Conservation (phyloP, 2,888 invertebrate genomes). For the Disparrhopalites patrizii region DNA sequence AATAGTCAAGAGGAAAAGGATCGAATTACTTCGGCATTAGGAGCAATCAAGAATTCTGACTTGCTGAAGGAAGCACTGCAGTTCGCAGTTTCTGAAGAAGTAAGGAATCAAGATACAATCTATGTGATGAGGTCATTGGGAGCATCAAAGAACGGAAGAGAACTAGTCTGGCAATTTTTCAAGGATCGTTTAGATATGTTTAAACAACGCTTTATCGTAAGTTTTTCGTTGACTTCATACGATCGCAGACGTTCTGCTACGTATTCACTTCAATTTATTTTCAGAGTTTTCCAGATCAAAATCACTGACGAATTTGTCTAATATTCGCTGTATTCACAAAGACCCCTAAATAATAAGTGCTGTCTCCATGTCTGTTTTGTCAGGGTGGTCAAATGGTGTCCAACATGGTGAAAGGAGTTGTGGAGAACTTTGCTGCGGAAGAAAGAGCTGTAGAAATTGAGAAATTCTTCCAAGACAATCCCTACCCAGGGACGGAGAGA, state of each 20-base stretch:
- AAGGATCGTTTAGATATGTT: conserved; percentile 73
- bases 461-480: conserved; percentile 52
- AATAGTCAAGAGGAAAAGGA: conserved; percentile 93
- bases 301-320: background rate
- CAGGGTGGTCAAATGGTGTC: conserved; percentile 76
- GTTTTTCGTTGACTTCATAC: background rate
- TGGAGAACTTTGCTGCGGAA: conserved; percentile 53
- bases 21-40: conserved; percentile 78
- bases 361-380: background rate
- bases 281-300: background rate
- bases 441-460: conserved; percentile 54
- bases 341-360: background rate
- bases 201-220: conserved; percentile 69
- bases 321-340: too few species aligned
- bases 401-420: conserved; percentile 55
- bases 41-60: conserved; percentile 68
- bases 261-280: background rate
- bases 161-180: conserved; percentile 87
- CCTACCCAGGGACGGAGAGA: conserved; percentile 53
- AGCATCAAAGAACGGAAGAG: conserved; percentile 72
- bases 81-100: conserved; percentile 82
- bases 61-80: conserved; percentile 70
- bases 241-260: background rate
- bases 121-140: conserved; percentile 85
- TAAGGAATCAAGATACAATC: conserved; percentile 84